These are phyloP conservation scores for Toxonevra muliebris DNA, from an alignment of 2,888 invertebrate genomes.

Conservation along the genomic window DNA sequence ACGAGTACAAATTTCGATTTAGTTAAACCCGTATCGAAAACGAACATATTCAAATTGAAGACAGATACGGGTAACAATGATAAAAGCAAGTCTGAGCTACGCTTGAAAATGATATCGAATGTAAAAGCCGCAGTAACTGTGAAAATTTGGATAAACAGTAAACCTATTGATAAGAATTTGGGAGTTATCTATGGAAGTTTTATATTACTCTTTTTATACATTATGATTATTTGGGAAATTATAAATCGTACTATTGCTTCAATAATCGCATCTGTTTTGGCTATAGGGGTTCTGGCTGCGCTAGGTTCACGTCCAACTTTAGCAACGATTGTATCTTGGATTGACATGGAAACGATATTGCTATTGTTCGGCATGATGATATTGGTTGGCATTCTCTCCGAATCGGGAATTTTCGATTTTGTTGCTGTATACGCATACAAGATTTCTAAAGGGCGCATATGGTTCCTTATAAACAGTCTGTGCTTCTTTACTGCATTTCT, in stretches of 20 bases:
- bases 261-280: constrained; percentile 73
- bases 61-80: constrained; percentile 8
- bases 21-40: not conserved
- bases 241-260: constrained; percentile 77
- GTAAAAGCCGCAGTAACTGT: constrained; percentile 35
- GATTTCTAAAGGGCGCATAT: constrained; percentile 74
- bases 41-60: constrained; percentile 1
- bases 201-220: constrained; percentile 76
- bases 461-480: constrained; percentile 76
- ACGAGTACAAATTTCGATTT: not conserved
- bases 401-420: constrained; percentile 82
- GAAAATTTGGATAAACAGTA: constrained; percentile 6
- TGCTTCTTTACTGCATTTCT: constrained; percentile 74
- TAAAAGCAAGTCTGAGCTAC: constrained; percentile 13
- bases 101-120: constrained; percentile 35
- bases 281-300: constrained; percentile 73
- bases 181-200: constrained; percentile 78
- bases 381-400: constrained; percentile 76
- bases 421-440: constrained; percentile 74
- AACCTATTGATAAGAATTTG: constrained; percentile 1
- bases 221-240: constrained; percentile 80
- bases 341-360: constrained; percentile 75
- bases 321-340: constrained; percentile 74
- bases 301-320: constrained; percentile 74
- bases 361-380: constrained; percentile 83